phyloP scores from a whole-genome alignment of 2,888 invertebrate genomes.

The Encarsia formosa region DNA sequence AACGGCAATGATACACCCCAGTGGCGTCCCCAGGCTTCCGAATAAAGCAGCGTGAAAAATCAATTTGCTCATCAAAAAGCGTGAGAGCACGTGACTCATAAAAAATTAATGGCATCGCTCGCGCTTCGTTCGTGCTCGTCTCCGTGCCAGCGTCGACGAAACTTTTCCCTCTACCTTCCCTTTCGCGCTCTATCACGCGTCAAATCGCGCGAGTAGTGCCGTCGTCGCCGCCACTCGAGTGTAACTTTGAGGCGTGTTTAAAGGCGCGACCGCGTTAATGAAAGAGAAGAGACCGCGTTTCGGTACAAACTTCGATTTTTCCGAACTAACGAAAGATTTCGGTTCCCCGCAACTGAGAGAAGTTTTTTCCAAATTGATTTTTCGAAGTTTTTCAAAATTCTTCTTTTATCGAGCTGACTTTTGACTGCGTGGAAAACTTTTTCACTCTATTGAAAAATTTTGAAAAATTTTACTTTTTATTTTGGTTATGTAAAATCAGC shows the following conservation, averaged over 20 bases:
- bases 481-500: too few species aligned
- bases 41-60: slow-evolving; percentile 2
- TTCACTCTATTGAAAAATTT: too few species aligned
- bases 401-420: too few species aligned
- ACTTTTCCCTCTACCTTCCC: slow-evolving; percentile 15
- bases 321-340: too few species aligned
- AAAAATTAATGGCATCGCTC: slow-evolving; percentile 23
- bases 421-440: too few species aligned
- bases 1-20: neutral
- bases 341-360: too few species aligned
- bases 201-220: slow-evolving; percentile 15
- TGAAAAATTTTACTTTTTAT: too few species aligned
- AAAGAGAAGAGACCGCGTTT: too few species aligned
- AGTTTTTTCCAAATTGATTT: too few species aligned
- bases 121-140: slow-evolving; percentile 6
- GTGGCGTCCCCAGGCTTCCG: neutral
- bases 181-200: slow-evolving; percentile 31
- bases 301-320: too few species aligned
- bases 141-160: slow-evolving; percentile 3
- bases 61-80: slow-evolving; percentile 5
- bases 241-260: slow-evolving; percentile 19
- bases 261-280: slow-evolving; percentile 18
- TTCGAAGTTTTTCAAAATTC: too few species aligned
- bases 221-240: slow-evolving; percentile 13
- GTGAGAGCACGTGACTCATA: slow-evolving; percentile 11